Evolutionary conservation across 2,113 vertebrate genomes (phyloP).

Genomic region (Paradoxurus hermaphroditus): DNA sequence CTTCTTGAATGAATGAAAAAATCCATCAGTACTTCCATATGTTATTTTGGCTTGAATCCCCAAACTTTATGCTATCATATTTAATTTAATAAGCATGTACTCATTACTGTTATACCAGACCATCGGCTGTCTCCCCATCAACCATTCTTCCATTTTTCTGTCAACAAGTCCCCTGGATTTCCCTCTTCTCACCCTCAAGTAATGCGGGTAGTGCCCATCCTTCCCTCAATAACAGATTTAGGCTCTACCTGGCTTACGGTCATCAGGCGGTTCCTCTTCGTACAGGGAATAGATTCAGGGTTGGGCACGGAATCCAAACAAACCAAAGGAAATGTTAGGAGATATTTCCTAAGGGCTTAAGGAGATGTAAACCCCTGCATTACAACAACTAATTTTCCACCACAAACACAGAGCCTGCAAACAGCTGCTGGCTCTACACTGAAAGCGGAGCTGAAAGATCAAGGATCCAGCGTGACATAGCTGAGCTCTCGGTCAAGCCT

Average conservation of each 20-base stretch:
- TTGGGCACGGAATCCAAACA: neutral
- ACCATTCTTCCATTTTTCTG: neutral
- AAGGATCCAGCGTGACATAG: neutral
- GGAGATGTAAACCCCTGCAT: neutral
- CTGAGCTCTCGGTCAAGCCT: neutral
- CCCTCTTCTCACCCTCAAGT: neutral
- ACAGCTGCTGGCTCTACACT: neutral
- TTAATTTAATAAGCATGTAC: conserved; percentile 55
- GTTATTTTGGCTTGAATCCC: conserved; percentile 68
- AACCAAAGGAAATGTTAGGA: neutral
- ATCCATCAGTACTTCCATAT: conserved; percentile 67
- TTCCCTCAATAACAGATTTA: neutral
- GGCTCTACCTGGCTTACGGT: neutral
- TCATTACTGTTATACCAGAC: neutral
- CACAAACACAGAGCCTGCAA: neutral
- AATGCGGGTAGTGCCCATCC: neutral
- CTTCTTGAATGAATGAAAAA: conserved; percentile 69
- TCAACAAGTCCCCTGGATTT: neutral
- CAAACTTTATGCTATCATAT: conserved; percentile 57
- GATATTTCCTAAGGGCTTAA: neutral
- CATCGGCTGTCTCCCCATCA: neutral
- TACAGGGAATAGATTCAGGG: neutral
- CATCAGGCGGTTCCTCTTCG: neutral
- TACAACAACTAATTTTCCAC: neutral
- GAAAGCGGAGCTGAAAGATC: neutral